Conservation (phyloP, 2,888 invertebrate species). For the Amphiduros pacificus region DNA sequence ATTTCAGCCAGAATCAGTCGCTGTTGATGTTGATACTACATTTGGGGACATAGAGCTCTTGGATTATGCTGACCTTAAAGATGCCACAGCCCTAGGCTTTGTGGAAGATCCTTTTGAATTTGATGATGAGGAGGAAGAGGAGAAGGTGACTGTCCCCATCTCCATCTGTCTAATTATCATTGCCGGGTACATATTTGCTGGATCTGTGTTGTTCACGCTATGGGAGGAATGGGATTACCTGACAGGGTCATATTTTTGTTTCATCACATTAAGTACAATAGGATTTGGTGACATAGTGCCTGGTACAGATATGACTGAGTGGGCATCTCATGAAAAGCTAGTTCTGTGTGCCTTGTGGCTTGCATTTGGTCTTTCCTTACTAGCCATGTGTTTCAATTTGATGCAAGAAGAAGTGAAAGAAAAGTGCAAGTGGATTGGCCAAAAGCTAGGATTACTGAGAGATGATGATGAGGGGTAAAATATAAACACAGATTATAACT, state of each 20-base stretch:
- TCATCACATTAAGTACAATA: slow-evolving; percentile 60
- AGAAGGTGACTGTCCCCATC: slow-evolving; percentile 73
- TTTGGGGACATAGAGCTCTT: slow-evolving; percentile 7
- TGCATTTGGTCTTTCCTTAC: slow-evolving; percentile 59
- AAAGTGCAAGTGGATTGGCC: slow-evolving; percentile 52
- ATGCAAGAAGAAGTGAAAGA: slow-evolving; percentile 60
- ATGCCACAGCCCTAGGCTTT: slow-evolving; percentile 2
- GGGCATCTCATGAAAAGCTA: slow-evolving; percentile 50
- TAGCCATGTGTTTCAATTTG: slow-evolving; percentile 61
- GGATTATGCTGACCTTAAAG: slow-evolving; percentile 2
- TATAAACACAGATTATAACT: too few species aligned
- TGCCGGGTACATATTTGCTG: slow-evolving; percentile 84
- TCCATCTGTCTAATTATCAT: slow-evolving; percentile 86
- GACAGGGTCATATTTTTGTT: slow-evolving; percentile 70
- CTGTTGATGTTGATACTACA: slow-evolving; percentile 11
- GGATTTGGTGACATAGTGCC: slow-evolving; percentile 61
- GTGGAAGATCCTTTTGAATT: slow-evolving; percentile 16
- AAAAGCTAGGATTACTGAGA: slow-evolving; percentile 49
- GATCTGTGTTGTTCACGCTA: slow-evolving; percentile 84
- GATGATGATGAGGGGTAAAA: slow-evolving; percentile 25
- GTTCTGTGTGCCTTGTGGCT: slow-evolving; percentile 55
- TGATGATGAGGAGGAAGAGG: slow-evolving; percentile 12
- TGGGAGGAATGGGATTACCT: slow-evolving; percentile 93
- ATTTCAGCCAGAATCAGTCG: slow-evolving; percentile 8
- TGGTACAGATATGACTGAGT: slow-evolving; percentile 46